Conservation (phyloP, 2,888 invertebrate species). For the Catocala fraxini region DNA sequence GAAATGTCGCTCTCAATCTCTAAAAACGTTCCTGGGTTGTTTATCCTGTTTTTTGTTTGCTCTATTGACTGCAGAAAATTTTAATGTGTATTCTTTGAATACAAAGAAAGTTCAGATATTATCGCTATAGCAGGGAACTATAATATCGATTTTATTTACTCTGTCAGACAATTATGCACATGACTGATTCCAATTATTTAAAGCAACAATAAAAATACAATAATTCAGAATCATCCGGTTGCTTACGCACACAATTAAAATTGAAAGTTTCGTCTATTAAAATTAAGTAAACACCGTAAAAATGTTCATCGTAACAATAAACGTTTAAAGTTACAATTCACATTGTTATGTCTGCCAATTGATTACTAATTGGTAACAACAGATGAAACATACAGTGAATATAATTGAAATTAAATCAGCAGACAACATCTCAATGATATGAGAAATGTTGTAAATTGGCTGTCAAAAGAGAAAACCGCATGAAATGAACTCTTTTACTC, state of each 20-base stretch:
- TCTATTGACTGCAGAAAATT: conserved; percentile 51
- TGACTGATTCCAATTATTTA: background rate
- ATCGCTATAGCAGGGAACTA: background rate
- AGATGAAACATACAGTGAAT: too few species aligned
- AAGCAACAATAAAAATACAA: too few species aligned
- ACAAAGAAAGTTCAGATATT: conserved; percentile 19
- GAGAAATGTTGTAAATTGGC: conserved; percentile 39
- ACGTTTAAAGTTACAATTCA: conserved; percentile 7
- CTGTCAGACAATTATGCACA: background rate
- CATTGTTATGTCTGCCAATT: too few species aligned
- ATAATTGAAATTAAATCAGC: conserved; percentile 28
- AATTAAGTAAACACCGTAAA: background rate
- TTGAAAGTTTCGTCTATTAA: background rate
- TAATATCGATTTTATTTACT: conserved; percentile 3
- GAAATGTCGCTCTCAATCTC: conserved; percentile 66
- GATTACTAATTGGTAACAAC: too few species aligned
- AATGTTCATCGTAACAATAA: conserved; percentile 14
- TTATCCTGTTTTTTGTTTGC: conserved; percentile 57
- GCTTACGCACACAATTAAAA: background rate
- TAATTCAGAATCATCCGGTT: background rate
- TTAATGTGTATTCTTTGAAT: conserved; percentile 42
- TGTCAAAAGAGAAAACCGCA: conserved; percentile 15
- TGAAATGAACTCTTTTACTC: conserved; percentile 42
- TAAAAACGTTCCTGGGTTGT: conserved; percentile 58
- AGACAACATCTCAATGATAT: conserved; percentile 22